Conservation (phyloP, 2,113 vertebrate genomes). For the Girardinichthys multiradiatus region DNA sequence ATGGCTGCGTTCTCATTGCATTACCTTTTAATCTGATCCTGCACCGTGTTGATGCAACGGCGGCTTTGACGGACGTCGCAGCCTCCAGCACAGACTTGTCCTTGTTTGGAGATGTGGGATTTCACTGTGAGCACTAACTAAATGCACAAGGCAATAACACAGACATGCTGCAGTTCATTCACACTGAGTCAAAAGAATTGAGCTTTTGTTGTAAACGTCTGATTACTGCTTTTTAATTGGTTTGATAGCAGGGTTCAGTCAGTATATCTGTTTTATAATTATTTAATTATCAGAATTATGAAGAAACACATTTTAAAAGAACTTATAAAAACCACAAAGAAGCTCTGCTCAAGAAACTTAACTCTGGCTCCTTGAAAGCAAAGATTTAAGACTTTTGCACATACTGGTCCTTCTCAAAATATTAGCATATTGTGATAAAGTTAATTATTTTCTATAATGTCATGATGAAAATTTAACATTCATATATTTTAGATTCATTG, state of each 20-base stretch:
- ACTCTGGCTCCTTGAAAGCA: too few relatives aligned
- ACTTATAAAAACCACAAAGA: neutral
- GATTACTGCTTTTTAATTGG: neutral
- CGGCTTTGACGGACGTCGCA: conserved; percentile 45
- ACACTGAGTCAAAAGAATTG: neutral
- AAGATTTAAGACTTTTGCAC: too few relatives aligned
- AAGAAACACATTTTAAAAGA: neutral
- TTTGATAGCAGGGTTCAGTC: neutral
- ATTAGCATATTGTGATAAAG: too few relatives aligned
- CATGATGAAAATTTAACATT: too few relatives aligned
- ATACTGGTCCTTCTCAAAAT: too few relatives aligned
- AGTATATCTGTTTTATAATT: neutral
- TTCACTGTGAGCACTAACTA: conserved; percentile 13
- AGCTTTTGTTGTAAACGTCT: neutral
- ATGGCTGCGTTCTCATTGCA: conserved; percentile 35
- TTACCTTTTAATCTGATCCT: conserved; percentile 43
- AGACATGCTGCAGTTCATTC: neutral
- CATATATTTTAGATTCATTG: too few relatives aligned
- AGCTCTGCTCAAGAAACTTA: too few relatives aligned
- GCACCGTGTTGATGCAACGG: conserved; percentile 65
- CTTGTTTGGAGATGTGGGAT: conserved; percentile 66
- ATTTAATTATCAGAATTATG: neutral
- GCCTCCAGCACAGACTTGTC: conserved; percentile 57
- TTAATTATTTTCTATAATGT: too few relatives aligned
- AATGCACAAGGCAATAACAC: neutral